These are phyloP conservation scores for Perodicticus potto DNA, from an alignment of 2,797 vertebrate genomes.

Conservation along the genomic window DNA sequence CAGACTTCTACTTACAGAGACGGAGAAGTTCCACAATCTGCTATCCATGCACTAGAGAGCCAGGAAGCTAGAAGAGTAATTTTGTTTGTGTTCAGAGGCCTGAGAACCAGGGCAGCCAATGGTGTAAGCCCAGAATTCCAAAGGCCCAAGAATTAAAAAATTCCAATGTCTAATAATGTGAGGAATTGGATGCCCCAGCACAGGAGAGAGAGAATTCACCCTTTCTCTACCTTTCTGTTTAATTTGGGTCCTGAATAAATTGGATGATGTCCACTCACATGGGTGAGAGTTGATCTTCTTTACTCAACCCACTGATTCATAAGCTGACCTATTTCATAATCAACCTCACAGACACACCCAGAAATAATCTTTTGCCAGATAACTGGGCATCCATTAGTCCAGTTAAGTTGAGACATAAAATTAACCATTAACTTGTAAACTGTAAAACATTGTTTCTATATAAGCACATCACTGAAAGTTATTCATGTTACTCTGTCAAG, in stretches of 20 bases:
- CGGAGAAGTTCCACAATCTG: not conserved
- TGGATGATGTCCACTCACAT: not conserved
- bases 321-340: not conserved
- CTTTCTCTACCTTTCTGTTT: not conserved
- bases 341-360: not conserved
- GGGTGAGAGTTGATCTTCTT: not conserved
- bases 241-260: not conserved
- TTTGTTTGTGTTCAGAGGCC: not conserved
- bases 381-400: not conserved
- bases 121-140: not conserved
- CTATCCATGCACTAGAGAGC: not conserved
- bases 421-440: not conserved
- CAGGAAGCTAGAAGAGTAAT: not conserved
- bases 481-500: not conserved
- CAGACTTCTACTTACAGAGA: not conserved
- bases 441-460: not conserved
- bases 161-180: not conserved
- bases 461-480: not conserved
- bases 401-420: not conserved
- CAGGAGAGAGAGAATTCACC: not conserved
- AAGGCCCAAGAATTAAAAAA: not conserved
- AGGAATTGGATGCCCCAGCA: not conserved
- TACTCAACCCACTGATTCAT: not conserved
- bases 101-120: not conserved
- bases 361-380: not conserved